Evolutionary conservation across 2,113 vertebrate species (phyloP).

Genomic region (Delphinus delphis): DNA sequence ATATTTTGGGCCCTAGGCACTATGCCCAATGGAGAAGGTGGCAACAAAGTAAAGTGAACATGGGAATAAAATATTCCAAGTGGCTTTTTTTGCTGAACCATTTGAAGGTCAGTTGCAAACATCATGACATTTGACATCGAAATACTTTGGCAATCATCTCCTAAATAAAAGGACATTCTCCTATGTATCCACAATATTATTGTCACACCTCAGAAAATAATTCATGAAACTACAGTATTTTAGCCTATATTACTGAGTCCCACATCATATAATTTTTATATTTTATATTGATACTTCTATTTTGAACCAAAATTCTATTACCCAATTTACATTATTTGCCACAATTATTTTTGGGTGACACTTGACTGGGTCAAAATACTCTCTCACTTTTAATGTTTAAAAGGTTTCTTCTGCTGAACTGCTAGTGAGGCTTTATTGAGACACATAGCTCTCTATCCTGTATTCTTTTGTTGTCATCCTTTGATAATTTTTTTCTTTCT

Average conservation of each 20-base stretch:
- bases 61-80: background rate
- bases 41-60: background rate
- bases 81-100: background rate
- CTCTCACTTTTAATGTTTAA: background rate
- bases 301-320: background rate
- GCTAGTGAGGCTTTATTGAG: background rate
- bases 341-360: background rate
- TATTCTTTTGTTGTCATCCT: background rate
- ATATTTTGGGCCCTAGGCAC: background rate
- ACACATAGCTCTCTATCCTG: background rate
- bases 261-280: background rate
- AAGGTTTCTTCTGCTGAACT: background rate
- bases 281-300: background rate
- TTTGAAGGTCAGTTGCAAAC: background rate
- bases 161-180: background rate
- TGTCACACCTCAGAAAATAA: background rate
- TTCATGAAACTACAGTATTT: background rate
- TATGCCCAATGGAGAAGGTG: background rate
- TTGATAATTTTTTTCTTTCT: background rate
- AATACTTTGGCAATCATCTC: background rate
- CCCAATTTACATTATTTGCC: background rate
- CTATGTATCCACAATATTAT: background rate
- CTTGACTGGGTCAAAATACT: background rate
- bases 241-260: background rate
- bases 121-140: background rate